Evolutionary conservation across 2,888 invertebrate genomes (phyloP).

Genomic region (Trachelus tabidus): DNA sequence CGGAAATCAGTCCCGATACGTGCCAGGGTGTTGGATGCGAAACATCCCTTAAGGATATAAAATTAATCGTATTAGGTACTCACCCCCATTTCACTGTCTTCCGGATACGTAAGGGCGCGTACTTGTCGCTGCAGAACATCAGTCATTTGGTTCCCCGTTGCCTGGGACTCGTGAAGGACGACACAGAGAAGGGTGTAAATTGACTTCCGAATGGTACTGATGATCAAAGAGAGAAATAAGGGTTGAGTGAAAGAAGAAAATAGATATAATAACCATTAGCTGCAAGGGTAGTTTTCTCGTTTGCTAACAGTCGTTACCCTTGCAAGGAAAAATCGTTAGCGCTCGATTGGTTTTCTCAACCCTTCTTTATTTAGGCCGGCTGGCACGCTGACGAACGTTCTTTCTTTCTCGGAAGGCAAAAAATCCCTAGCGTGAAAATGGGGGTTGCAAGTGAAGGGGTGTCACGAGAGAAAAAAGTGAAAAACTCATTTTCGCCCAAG

Average conservation of each 20-base stretch:
- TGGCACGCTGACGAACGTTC: background rate
- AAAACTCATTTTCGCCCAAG: background rate
- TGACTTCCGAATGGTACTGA: background rate
- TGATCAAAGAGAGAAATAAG: background rate
- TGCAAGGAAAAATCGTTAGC: background rate
- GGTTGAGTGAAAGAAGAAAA: background rate
- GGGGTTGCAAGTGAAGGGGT: background rate
- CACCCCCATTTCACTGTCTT: slow-evolving; percentile 54
- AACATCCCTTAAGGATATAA: background rate
- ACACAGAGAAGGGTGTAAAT: background rate
- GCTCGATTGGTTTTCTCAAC: background rate
- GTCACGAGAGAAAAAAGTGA: background rate
- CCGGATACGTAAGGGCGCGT: slow-evolving; percentile 46
- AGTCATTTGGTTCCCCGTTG: slow-evolving; percentile 28
- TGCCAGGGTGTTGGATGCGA: background rate
- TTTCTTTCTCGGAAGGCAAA: background rate
- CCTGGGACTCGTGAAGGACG: slow-evolving; percentile 8
- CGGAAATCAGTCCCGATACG: slow-evolving; percentile 2
- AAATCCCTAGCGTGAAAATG: background rate
- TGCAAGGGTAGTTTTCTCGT: background rate
- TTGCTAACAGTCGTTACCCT: background rate
- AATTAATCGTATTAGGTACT: slow-evolving; percentile 20
- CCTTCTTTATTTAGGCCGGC: background rate
- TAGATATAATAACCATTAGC: background rate
- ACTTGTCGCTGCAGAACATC: slow-evolving; percentile 39